Evolutionary conservation across 2,113 vertebrate species (phyloP).

Genomic region (Ahaetulla prasina): DNA sequence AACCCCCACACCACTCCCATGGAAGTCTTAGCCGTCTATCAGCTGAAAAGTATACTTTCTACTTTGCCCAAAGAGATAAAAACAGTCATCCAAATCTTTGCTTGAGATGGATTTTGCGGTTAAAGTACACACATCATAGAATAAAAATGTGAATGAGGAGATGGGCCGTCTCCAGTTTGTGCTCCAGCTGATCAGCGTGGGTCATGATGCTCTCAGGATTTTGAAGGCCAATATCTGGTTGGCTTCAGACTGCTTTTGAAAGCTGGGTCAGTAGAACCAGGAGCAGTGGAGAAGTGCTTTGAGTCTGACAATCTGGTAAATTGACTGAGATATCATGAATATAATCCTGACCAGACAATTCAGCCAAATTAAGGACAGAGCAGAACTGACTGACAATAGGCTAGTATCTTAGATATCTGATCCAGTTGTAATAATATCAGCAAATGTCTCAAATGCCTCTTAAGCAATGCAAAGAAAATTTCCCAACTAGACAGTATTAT

Average conservation of each 20-base stretch:
- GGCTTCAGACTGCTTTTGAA: not conserved
- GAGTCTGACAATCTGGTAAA: not conserved
- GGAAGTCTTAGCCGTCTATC: slow-evolving; percentile 63
- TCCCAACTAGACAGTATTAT: not conserved
- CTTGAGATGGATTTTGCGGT: not conserved
- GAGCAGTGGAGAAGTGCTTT: not conserved
- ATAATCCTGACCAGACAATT: not conserved
- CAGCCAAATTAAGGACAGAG: not conserved
- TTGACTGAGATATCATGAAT: not conserved
- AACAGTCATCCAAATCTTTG: slow-evolving; percentile 42
- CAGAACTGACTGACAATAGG: not conserved
- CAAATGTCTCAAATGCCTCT: not conserved
- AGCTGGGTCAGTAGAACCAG: not conserved
- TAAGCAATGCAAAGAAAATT: not conserved
- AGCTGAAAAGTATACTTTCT: slow-evolving; percentile 67
- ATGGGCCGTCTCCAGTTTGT: not conserved
- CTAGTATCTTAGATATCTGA: not conserved
- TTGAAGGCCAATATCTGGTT: not conserved
- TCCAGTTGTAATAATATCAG: not conserved
- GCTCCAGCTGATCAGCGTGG: not conserved
- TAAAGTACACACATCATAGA: not conserved
- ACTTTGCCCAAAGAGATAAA: slow-evolving; percentile 53
- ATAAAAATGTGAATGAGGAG: not conserved
- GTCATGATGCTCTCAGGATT: not conserved
- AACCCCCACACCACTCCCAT: not conserved